These are phyloP conservation scores for Telmatherina bonti DNA, from an alignment of 2,797 vertebrate genomes.

Conservation along the genomic window DNA sequence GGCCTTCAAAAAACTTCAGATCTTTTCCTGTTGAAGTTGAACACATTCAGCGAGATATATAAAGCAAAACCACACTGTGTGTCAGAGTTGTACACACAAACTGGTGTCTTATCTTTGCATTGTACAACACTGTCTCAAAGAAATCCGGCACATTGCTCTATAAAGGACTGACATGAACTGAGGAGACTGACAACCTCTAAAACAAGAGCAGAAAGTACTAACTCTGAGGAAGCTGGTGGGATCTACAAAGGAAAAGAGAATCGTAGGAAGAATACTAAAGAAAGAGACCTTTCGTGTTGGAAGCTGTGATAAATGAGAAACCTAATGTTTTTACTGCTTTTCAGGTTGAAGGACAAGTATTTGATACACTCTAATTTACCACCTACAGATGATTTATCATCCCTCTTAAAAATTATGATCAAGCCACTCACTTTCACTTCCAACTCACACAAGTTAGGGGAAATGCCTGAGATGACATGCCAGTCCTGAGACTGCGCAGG, in stretches of 20 bases:
- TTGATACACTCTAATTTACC: background rate
- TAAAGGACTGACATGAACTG: background rate
- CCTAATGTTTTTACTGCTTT: background rate
- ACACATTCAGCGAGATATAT: too few relatives aligned
- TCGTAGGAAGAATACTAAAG: background rate
- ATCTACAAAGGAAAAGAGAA: background rate
- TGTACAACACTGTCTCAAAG: background rate
- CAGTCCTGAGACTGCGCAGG: conserved; percentile 12
- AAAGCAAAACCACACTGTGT: too few relatives aligned
- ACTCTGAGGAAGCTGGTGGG: background rate
- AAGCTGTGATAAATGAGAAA: background rate
- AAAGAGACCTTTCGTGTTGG: background rate
- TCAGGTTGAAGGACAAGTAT: background rate
- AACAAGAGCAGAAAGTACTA: background rate
- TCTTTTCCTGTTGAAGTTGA: too few relatives aligned
- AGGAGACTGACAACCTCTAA: background rate
- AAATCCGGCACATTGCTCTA: background rate
- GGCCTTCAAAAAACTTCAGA: too few relatives aligned
- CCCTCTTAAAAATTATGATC: background rate
- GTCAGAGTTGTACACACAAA: background rate
- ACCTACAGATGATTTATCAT: background rate
- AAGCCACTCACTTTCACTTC: background rate
- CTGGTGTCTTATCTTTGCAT: background rate
- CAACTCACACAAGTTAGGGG: background rate
- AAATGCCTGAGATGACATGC: conserved; percentile 1